Base-by-base conservation (phyloP, 2,888 invertebrate genomes). In the Anticlea derivata region DNA sequence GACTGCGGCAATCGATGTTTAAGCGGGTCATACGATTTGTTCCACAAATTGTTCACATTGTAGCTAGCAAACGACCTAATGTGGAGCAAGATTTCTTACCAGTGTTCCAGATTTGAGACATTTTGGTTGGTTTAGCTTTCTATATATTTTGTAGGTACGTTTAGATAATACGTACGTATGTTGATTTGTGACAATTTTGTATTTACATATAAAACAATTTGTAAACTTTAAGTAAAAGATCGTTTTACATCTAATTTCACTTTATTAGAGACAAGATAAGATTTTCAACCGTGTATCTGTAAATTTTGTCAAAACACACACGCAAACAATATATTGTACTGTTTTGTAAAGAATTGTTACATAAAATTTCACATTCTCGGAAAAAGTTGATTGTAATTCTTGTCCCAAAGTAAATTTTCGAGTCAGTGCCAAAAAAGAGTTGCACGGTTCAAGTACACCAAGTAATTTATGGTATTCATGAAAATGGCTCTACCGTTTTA, bases 1-100 rank as follows among this genome's bases (percentile, higher is more conserved):
- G 61, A 58, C 66, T 66, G 64, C 65, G 70, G 66, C 68, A 76
- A 79, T 74, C 68, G 70, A 74, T 73, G 70, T 75, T 68, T 65
- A 65, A 63, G 65, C 66, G 63, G 70, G 68, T 68, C 66, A 61
- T 63, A 58, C 73, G 69, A 78, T 78, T 77, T 74, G 72, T 73
- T 72, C 66, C 63, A 60, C 69, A 68, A 77, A 75, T 75, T 66
- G 60, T 54, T 53, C 49, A 52, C 61, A 61, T 67, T 61, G 59
- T 35, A 44, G 49, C 39, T 49, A 55, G 43, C 44, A 46, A 53
- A 35, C 35, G 51, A 57, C 49, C 23, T 38, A 23, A 58, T 44
- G 49, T 53, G 37, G 23, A 17, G 17, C n/a, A 47, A 48, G 27
- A 35, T 50, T 22, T 22, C 7, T 22, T 33, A 31, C 4, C n/a